phyloP scores from a whole-genome alignment of 1,140 invertebrate genomes.

The Macrosteles quadrilineatus region DNA sequence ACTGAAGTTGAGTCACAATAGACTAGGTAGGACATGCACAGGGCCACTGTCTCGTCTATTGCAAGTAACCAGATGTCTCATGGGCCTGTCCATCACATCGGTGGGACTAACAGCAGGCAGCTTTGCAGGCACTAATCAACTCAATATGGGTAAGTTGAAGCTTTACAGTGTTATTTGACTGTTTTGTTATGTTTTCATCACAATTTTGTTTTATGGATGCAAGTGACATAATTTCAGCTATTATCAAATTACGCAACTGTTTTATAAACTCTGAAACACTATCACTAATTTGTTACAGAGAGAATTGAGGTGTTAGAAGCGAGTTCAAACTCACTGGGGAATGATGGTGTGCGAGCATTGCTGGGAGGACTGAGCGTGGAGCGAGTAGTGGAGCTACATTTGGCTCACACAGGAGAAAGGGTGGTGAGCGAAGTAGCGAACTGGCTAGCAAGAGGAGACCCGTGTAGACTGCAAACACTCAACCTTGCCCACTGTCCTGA shows the following conservation, averaged over 20 bases:
- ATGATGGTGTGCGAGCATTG: constrained; percentile 34
- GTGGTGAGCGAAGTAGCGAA: constrained; percentile 29
- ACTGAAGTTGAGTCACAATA: constrained; percentile 38
- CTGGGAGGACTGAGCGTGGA: constrained; percentile 22
- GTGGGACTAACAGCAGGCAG: constrained; percentile 29
- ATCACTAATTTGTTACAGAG: constrained; percentile 20
- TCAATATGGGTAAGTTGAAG: constrained; percentile 24
- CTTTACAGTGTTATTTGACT: not conserved
- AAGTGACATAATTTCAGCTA: not conserved
- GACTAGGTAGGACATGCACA: constrained; percentile 31
- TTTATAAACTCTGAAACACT: too few relatives aligned
- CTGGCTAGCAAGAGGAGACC: constrained; percentile 19
- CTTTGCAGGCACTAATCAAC: constrained; percentile 14
- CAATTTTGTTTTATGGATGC: not conserved
- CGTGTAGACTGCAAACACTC: not conserved
- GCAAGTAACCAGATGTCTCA: constrained; percentile 11
- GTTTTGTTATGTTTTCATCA: not conserved
- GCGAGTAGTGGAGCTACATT: constrained; percentile 9
- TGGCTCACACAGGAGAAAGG: constrained; percentile 24
- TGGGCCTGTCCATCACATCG: constrained; percentile 18
- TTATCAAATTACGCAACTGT: not conserved
- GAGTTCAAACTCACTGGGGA: constrained; percentile 34
- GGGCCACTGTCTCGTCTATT: constrained; percentile 14
- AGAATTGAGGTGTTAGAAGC: constrained; percentile 31
- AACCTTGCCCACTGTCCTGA: constrained; percentile 4